phyloP scores from a whole-genome alignment of 64 coral and sea anemone species.

The Actinia equina region DNA sequence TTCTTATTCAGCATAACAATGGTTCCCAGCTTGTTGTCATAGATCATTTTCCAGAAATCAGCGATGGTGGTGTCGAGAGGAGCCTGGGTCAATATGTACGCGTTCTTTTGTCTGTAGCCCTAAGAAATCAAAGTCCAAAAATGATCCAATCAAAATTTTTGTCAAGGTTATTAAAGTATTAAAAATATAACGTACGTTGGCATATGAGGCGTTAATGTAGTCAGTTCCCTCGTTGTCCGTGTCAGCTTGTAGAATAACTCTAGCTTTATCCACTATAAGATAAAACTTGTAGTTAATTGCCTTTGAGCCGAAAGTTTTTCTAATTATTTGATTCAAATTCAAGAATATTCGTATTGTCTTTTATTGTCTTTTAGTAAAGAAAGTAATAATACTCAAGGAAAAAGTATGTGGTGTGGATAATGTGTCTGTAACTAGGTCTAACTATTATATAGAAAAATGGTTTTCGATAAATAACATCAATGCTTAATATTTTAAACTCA shows the following conservation, averaged over 20 bases:
- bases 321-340: too few relatives aligned
- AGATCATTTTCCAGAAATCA: conserved; percentile 67
- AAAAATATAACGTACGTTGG: conserved; percentile 29
- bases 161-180: not conserved
- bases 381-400: too few relatives aligned
- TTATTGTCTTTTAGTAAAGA: too few relatives aligned
- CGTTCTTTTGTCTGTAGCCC: conserved; percentile 33
- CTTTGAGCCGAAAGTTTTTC: too few relatives aligned
- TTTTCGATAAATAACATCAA: too few relatives aligned
- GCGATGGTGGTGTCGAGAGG: conserved; percentile 45
- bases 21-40: conserved; percentile 29
- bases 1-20: conserved; percentile 56
- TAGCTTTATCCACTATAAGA: not conserved
- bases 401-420: too few relatives aligned
- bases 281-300: not conserved
- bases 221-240: not conserved
- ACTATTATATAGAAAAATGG: too few relatives aligned
- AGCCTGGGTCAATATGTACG: conserved; percentile 59
- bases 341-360: too few relatives aligned
- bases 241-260: not conserved
- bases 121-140: not conserved
- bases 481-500: too few relatives aligned
- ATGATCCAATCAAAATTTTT: too few relatives aligned
- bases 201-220: conserved; percentile 65
- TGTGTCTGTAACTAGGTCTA: too few relatives aligned